A percentile compares a stretch with the other conserved stretches of the same genome.
These are phyloP conservation scores for Thysanoteuthis rhombus DNA, from an alignment of 2,888 invertebrate species.

Conservation along the genomic window DNA sequence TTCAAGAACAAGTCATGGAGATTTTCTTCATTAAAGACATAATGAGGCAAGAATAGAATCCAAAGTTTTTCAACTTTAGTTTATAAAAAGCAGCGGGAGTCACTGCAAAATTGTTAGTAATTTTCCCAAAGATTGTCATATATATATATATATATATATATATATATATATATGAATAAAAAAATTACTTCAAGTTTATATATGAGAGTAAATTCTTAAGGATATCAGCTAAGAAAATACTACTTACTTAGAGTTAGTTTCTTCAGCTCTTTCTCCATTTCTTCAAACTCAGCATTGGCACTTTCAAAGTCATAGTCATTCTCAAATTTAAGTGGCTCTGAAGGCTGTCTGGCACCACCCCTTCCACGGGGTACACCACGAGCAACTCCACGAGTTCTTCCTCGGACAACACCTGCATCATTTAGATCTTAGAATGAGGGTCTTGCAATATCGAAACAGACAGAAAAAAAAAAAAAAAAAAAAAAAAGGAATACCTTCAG, in stretches of 20 bases:
- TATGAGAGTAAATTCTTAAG: background rate
- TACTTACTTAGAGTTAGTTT: slow-evolving; percentile 67
- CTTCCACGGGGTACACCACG: slow-evolving; percentile 43
- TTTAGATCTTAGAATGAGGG: background rate
- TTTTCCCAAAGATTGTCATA: no score
- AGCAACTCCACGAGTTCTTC: slow-evolving; percentile 44
- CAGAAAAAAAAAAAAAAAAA: no score
- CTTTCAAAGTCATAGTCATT: slow-evolving; percentile 98
- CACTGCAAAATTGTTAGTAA: no score
- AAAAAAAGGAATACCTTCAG: no score
- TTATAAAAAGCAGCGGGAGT: no score
- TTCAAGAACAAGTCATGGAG: no score
- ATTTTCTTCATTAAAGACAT: no score
- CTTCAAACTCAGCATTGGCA: slow-evolving; percentile 94
- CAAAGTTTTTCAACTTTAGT: no score
- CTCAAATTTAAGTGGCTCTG: slow-evolving; percentile 82
- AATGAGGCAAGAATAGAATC: no score
- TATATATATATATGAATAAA: no score
- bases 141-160: no score
- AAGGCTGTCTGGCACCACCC: slow-evolving; percentile 41
- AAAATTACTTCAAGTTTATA: no score
- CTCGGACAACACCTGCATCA: slow-evolving; percentile 37
- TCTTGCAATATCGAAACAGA: background rate
- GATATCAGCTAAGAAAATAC: background rate
- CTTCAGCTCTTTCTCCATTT: slow-evolving; percentile 80